phyloP scores from a whole-genome alignment of 2,888 invertebrate genomes.

The Notocelia uddmanniana region DNA sequence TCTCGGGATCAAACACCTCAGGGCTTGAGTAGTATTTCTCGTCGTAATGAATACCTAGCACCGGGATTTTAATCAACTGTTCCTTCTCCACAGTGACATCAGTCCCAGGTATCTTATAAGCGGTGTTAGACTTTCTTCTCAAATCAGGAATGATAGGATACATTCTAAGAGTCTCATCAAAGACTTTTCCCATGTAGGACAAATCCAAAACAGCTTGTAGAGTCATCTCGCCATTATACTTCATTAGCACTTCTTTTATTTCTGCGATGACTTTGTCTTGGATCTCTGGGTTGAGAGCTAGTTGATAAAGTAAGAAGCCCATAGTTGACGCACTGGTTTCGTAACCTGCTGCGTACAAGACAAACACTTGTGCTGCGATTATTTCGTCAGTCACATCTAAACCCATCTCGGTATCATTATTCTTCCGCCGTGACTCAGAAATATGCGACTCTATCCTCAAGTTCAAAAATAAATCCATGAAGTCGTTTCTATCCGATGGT shows the following conservation, averaged over 20 bases:
- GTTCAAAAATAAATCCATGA: conserved; percentile 35
- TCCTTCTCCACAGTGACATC: neutral
- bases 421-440: neutral
- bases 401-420: neutral
- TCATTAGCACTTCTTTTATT: conserved; percentile 53
- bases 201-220: conserved; percentile 53
- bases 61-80: conserved; percentile 12
- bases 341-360: conserved; percentile 64
- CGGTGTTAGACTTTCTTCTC: conserved; percentile 1
- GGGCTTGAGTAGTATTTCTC: conserved; percentile 4
- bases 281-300: conserved; percentile 57
- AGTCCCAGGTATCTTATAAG: conserved; percentile 15
- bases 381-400: conserved; percentile 16
- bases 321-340: conserved; percentile 63
- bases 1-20: conserved; percentile 20
- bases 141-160: neutral
- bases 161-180: conserved; percentile 15
- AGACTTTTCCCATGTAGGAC: conserved; percentile 8
- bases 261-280: conserved; percentile 53
- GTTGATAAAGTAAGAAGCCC: conserved; percentile 55
- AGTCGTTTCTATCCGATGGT: conserved; percentile 29
- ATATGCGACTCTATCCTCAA: conserved; percentile 4
- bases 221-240: conserved; percentile 54
- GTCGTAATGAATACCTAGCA: conserved; percentile 11
- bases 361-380: conserved; percentile 21